These are phyloP conservation scores for Argopecten irradians DNA, from an alignment of 1,140 invertebrate species.

Conservation along the genomic window DNA sequence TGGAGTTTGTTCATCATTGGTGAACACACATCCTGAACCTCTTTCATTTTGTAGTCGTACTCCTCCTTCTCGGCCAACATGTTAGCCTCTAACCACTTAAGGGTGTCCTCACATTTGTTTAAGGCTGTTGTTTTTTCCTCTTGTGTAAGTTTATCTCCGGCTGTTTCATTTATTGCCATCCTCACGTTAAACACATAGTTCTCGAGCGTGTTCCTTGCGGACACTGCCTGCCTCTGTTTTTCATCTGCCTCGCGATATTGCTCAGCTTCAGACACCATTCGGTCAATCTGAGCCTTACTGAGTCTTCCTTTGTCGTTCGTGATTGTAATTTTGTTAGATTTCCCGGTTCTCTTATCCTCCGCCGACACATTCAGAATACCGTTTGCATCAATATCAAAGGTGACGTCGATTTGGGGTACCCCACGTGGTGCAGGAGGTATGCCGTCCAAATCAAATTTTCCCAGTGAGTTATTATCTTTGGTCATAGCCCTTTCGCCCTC, in stretches of 20 bases:
- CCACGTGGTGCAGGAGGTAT: constrained; percentile 95
- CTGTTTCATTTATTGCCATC: constrained; percentile 68
- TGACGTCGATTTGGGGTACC: constrained; percentile 84
- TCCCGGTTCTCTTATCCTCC: constrained; percentile 84
- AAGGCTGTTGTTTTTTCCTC: constrained; percentile 83
- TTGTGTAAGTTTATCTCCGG: constrained; percentile 82
- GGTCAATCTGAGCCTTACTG: constrained; percentile 79
- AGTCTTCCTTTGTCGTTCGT: constrained; percentile 81
- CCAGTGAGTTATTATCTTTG: constrained; percentile 87
- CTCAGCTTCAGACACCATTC: constrained; percentile 80
- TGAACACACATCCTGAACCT: constrained; percentile 69
- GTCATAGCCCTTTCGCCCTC: constrained; percentile 81
- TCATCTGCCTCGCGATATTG: constrained; percentile 79
- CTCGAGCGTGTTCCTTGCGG: constrained; percentile 78
- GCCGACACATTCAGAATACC: constrained; percentile 78
- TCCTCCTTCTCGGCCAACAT: constrained; percentile 79
- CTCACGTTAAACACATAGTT: constrained; percentile 85
- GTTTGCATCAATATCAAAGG: constrained; percentile 82
- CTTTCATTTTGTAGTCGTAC: constrained; percentile 69
- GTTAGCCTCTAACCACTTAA: constrained; percentile 96
- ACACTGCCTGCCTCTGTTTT: constrained; percentile 66
- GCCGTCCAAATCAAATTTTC: constrained; percentile 93
- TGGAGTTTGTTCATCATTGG: constrained; percentile 78
- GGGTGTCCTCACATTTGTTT: constrained; percentile 93
- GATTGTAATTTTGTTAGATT: constrained; percentile 87